Evolutionary conservation across 1,140 invertebrate species (phyloP).

Genomic region (Drosophila trapezifrons): DNA sequence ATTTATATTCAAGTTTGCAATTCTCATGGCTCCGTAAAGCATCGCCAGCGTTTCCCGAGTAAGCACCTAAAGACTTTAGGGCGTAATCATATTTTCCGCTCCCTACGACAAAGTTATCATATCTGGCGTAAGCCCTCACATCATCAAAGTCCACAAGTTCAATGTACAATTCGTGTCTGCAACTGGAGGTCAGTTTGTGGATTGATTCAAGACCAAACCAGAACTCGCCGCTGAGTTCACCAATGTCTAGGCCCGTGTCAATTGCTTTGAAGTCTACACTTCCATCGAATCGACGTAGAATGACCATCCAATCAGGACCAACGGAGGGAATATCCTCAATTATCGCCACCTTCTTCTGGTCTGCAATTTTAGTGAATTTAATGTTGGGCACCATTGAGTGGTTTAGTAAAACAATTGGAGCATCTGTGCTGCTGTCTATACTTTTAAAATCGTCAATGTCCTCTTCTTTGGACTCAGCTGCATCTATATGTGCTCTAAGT

Average conservation of each 20-base stretch:
- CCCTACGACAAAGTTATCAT: background rate
- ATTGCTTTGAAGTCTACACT: background rate
- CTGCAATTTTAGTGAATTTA: background rate
- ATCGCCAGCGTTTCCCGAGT: background rate
- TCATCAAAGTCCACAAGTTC: constrained; percentile 4
- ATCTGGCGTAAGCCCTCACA: constrained; percentile 6
- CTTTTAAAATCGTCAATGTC: background rate
- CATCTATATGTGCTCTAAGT: too few relatives aligned
- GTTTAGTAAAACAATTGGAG: background rate
- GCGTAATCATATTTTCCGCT: fast-evolving
- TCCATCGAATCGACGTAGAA: constrained; percentile 6
- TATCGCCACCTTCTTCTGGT: too few relatives aligned
- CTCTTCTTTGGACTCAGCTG: background rate
- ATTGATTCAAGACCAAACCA: background rate
- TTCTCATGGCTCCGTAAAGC: background rate
- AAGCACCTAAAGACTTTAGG: background rate
- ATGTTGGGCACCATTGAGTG: background rate
- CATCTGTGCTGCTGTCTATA: background rate
- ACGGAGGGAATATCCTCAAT: background rate
- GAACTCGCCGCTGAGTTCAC: background rate
- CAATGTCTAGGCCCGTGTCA: fast-evolving
- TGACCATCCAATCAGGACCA: background rate
- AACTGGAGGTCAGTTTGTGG: background rate
- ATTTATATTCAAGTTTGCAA: background rate
- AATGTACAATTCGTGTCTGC: constrained; percentile 1